Conservation (phyloP, 2,797 vertebrate species). For the Anolis apletophallus region DNA sequence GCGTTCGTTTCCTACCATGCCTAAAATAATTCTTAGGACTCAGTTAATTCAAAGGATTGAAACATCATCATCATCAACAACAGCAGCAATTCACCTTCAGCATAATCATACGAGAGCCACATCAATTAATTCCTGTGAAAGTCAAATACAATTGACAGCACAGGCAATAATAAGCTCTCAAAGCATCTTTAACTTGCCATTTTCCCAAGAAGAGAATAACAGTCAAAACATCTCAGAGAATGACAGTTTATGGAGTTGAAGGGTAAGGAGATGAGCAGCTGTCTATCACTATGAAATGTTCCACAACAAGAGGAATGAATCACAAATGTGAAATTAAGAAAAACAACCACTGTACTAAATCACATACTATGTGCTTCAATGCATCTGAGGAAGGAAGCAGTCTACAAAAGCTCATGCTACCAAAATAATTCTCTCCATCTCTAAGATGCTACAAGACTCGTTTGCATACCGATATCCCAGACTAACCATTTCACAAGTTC, state of each 20-base stretch:
- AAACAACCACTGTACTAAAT: not conserved
- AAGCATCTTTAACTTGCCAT: conserved; percentile 32
- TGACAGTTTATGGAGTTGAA: conserved; percentile 18
- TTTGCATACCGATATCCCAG: too few species aligned
- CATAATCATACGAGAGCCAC: not conserved
- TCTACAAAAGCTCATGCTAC: too few species aligned
- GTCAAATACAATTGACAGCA: conserved; percentile 25
- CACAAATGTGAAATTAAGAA: not conserved
- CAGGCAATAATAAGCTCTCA: conserved; percentile 27
- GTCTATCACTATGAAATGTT: not conserved
- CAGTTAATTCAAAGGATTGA: not conserved
- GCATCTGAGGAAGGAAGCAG: too few species aligned
- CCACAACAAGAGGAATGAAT: not conserved
- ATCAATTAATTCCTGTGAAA: conserved; percentile 12
- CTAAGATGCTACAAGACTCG: too few species aligned
- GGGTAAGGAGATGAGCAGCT: not conserved
- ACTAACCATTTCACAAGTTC: too few species aligned
- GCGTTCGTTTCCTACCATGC: not conserved
- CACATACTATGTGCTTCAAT: not conserved
- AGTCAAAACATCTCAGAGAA: conserved; percentile 13
- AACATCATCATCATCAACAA: not conserved
- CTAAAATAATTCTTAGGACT: not conserved
- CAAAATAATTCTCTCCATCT: too few species aligned
- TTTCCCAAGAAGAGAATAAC: conserved; percentile 24
- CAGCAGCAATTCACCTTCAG: not conserved